A percentile compares a stretch with the other conserved stretches of the same genome.
Conservation (phyloP, 1,140 invertebrate genomes). For the Conus ventricosus region DNA sequence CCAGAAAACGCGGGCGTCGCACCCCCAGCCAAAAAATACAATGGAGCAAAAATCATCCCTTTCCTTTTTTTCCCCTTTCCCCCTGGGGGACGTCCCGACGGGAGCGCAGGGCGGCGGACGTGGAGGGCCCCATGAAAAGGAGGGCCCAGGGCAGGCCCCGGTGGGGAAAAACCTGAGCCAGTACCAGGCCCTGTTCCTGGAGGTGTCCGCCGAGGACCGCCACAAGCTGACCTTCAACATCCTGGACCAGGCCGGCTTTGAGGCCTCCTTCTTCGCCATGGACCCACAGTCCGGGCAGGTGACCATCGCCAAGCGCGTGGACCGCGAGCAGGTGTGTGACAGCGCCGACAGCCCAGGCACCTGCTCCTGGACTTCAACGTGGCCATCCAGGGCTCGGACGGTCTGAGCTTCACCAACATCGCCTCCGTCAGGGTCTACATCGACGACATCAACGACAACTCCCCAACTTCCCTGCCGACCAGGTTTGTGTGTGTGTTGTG, state of each 20-base stretch:
- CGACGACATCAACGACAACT: constrained; percentile 61
- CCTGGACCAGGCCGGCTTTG: constrained; percentile 40
- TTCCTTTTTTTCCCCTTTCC: neutral
- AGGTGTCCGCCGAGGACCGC: constrained; percentile 34
- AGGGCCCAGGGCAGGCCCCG: constrained; percentile 31
- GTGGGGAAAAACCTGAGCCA: constrained; percentile 52
- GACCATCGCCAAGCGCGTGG: constrained; percentile 42
- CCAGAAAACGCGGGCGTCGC: neutral
- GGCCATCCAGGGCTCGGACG: constrained; percentile 39
- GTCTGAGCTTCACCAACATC: constrained; percentile 47
- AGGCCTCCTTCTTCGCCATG: constrained; percentile 47
- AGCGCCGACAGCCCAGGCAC: constrained; percentile 15
- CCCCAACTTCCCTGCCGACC: constrained; percentile 45
- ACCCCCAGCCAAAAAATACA: neutral
- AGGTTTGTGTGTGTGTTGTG: neutral
- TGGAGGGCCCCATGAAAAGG: constrained; percentile 44
- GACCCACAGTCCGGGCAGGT: constrained; percentile 43
- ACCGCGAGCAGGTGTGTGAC: constrained; percentile 55
- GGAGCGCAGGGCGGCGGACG: constrained; percentile 23
- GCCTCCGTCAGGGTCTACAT: constrained; percentile 50
- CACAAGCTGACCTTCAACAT: constrained; percentile 45
- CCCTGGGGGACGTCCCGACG: neutral
- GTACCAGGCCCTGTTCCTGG: constrained; percentile 35
- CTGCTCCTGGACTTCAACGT: constrained; percentile 49
- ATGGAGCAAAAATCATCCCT: neutral